These are phyloP conservation scores for Diplazon laetatorius DNA, from an alignment of 2,888 invertebrate genomes.

Conservation along the genomic window DNA sequence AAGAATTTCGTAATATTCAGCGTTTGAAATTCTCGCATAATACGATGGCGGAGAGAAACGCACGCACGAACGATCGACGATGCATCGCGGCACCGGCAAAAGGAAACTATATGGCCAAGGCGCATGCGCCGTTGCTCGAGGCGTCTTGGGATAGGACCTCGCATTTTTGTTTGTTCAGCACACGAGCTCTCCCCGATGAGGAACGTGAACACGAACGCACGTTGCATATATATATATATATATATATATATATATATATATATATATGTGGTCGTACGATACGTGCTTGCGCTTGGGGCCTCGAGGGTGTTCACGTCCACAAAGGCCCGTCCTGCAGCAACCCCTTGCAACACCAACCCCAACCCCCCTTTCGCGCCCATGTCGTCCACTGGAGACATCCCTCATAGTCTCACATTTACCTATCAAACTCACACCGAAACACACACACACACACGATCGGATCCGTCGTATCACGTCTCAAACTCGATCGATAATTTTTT, in stretches of 20 bases:
- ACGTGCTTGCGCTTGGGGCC: constrained; percentile 49
- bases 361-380: not conserved
- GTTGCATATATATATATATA: too few relatives aligned
- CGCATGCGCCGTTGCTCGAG: constrained; percentile 77
- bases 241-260: too few relatives aligned
- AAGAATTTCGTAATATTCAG: constrained; percentile 79
- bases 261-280: too few relatives aligned
- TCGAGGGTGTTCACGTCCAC: constrained; percentile 47
- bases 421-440: constrained; percentile 1
- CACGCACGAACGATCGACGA: too few relatives aligned
- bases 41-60: constrained; percentile 63
- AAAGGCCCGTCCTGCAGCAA: constrained; percentile 24
- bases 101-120: constrained; percentile 63
- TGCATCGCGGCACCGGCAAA: constrained; percentile 26
- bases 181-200: constrained; percentile 48
- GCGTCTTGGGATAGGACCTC: constrained; percentile 80
- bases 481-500: too few relatives aligned
- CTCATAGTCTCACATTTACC: not conserved
- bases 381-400: not conserved
- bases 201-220: constrained; percentile 20
- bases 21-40: constrained; percentile 79
- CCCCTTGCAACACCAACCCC: constrained; percentile 6
- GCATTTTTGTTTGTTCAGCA: constrained; percentile 78
- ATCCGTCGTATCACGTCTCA: not conserved
- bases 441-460: constrained; percentile 16